Base-by-base conservation (phyloP, 2,888 invertebrate species). In the Harpagoxenus sublaevis region DNA sequence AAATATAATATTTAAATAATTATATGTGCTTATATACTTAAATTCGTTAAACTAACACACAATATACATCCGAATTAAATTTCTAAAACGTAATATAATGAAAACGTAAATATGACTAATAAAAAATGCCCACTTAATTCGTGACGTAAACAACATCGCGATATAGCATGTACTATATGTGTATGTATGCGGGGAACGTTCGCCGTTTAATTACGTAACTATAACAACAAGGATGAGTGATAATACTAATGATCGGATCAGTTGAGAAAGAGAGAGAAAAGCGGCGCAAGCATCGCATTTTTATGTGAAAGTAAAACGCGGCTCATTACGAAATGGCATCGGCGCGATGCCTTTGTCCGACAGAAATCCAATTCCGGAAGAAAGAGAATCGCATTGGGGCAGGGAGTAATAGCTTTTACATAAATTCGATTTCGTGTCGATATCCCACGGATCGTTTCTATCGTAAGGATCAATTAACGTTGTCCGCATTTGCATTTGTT, bases 241-340 rank as follows among this genome's bases (percentile, higher is more conserved):
- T 73, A 60, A 73, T 18, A 23, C 48, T 81, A 60, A 73, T 73
- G 60, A 81, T 60, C 48, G 28, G 28, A 81, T 60, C 48, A 18
- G 35, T 28, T 45, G 73, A 28, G 42, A 53, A 28, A 68, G 31
- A 77, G n/a, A 60, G 48, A 60, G 53, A 60, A 45, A 60, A 45
- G 23, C 35, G 53, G 68, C 18, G 53, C n/a, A 18, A 53, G 31
- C 31, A 45, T 42, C 10, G 73, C 18, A 31, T 57, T 81, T 81
- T 81, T 71, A 35, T 28, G 73, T 81, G 45, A 71, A 81, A 73
- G 60, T 73, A 73, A 81, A 60, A 81, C 8, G n/a, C 42, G n/a
- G 68, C 5, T 73, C 18, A 39, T 81, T 81, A 60, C 73, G 79
- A 73, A 81, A 60, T 81, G 8, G 45, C 57, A 79, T 70, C n/a